Base-by-base conservation (phyloP, 2,797 vertebrate species). In the Nasua narica region DNA sequence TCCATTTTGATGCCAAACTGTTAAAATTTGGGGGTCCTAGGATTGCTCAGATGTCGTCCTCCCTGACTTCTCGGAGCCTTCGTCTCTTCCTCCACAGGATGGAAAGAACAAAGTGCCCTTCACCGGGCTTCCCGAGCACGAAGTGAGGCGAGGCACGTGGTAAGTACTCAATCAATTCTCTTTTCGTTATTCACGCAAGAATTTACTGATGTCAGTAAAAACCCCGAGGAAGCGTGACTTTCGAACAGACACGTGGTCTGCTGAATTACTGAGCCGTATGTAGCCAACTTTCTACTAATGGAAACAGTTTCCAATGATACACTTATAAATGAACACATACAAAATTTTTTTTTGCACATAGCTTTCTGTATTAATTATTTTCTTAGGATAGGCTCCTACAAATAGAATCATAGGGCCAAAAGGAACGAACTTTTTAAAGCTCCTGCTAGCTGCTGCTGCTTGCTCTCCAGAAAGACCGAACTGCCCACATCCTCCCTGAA, bases 271-370 rank as follows among this genome's bases (percentile, higher is more conserved):
- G 52, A 48, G 74, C 84, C 48, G 23, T 21, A 69, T n/a, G 43
- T 32, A 95, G 77, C 54, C 60, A 58, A 15, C 62, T 74, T 74
- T 43, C 92, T 87, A 69, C 62, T 82, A 40, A 67, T 15, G 48
- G 46, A 19, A 74, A 87, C 35, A 12, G 13, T 37, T 95, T 79
- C 90, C 54, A 91, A 23, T 82, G 69, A 81, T 62, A 93, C 35
- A 13, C 9, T 87, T 87, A 46, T 54, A 93, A 94, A 91, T 62
- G n/a, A 94, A 87, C 62, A 95, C 4, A 95, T 4, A 48, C 25
- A 90, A 46, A 70, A 15, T 16, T 60, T 90, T 65, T 70, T 35
- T 54, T 5, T 82, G 82, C 25, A 35, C 37, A 14, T 18, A 72
- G 72, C 40, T 81, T 93, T 96, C 67, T 62, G 23, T 37, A 65